These are phyloP conservation scores for Tenodera sinensis DNA, from an alignment of 2,888 invertebrate species.

Conservation along the genomic window DNA sequence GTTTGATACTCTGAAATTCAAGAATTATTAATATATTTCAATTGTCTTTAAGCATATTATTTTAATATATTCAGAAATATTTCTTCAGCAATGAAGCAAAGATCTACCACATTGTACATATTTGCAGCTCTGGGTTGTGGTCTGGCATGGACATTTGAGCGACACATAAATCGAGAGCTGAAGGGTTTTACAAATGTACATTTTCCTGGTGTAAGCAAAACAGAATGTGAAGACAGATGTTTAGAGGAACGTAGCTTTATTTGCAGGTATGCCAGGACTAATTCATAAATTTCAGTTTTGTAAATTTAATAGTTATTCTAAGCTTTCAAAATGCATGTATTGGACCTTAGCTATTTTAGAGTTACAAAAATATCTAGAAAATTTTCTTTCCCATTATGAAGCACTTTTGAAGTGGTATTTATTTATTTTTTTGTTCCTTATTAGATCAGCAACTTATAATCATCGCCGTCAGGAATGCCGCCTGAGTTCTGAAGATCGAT, in stretches of 20 bases:
- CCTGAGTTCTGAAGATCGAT: constrained; percentile 49
- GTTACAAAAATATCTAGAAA: background rate
- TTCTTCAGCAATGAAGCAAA: background rate
- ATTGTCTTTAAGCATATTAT: background rate
- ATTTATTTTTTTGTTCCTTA: background rate
- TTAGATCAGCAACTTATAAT: constrained; percentile 49
- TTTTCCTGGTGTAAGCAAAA: constrained; percentile 40
- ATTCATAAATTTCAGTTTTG: background rate
- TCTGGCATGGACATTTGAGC: constrained; percentile 48
- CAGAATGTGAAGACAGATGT: constrained; percentile 49
- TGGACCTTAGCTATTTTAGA: background rate
- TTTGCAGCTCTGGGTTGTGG: constrained; percentile 42
- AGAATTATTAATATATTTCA: background rate
- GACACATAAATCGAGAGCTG: constrained; percentile 47
- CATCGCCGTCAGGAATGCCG: constrained; percentile 47
- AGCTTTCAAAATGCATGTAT: background rate
- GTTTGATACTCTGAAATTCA: no score
- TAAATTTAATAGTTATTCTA: background rate
- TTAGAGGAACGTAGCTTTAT: constrained; percentile 48
- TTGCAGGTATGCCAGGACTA: constrained; percentile 39
- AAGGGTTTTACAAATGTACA: constrained; percentile 42
- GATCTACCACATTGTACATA: background rate
- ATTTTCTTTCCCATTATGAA: background rate
- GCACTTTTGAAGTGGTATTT: background rate
- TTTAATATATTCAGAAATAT: no score